These are phyloP conservation scores for Drosophila sulfurigaster DNA, from an alignment of 1,140 invertebrate genomes.

Conservation along the genomic window DNA sequence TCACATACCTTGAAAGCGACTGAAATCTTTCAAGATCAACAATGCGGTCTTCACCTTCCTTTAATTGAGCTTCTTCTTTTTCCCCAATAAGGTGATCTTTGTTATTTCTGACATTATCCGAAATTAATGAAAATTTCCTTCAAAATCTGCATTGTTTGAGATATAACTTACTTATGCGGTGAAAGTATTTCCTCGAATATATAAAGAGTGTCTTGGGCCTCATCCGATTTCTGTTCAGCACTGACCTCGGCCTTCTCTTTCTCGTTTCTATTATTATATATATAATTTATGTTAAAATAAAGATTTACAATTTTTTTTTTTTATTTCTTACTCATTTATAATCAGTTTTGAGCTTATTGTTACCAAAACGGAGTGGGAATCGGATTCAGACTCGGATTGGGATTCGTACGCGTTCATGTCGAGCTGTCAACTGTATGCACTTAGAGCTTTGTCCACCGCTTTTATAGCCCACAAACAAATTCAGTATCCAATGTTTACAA, in stretches of 20 bases:
- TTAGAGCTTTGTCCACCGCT: neutral
- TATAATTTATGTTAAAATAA: neutral
- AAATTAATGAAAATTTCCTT: neutral
- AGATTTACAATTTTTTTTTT: neutral
- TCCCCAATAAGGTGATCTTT: neutral
- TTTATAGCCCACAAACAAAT: conserved; percentile 21
- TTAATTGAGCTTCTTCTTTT: neutral
- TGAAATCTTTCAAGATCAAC: conserved; percentile 7
- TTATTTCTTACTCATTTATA: conserved; percentile 32
- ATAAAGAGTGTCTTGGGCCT: conserved; percentile 11
- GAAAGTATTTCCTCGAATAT: neutral
- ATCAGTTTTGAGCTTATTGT: neutral
- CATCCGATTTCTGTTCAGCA: neutral
- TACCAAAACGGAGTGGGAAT: conserved; percentile 2
- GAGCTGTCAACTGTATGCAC: conserved; percentile 40
- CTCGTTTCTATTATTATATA: neutral
- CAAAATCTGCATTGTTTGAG: neutral
- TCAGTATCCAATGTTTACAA: conserved; percentile 30
- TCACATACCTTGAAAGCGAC: conserved; percentile 4
- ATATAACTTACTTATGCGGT: neutral
- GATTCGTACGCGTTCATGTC: conserved; percentile 52
- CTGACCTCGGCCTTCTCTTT: neutral
- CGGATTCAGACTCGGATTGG: conserved; percentile 28
- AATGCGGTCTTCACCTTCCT: neutral
- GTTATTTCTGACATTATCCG: neutral